Evolutionary conservation across 2,113 vertebrate genomes (phyloP), one percentile per base, ranked within the genome.

Genomic region (Orycteropus afer): DNA sequence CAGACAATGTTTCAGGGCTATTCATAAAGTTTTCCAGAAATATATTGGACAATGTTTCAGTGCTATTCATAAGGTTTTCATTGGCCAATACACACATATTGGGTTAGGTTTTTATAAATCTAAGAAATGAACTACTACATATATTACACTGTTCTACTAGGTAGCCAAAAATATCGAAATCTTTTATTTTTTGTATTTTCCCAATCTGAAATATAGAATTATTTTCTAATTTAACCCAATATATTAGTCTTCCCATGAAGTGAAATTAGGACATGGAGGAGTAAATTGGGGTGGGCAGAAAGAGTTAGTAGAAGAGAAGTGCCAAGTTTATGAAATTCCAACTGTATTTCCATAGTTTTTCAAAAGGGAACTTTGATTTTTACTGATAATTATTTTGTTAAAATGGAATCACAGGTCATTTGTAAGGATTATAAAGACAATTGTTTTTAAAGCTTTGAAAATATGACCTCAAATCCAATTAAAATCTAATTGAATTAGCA

Each of bases 401-500:
- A 67, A 78, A 9, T 63, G 61, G 27, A 63, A 81, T 67, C 15
- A 65, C 11, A 89, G 13, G n/a, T 42, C 37, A 76, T 86, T 95
- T 12, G 53, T 55, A 23, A 91, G 23, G 5, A 90, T 87, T 93
- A 89, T 12, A 82, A 91, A 89, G 37, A 63, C 37, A 90, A 90
- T 3, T 57, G n/a, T 67, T 7, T 86, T 65, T 87, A 84, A n/a
- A 89, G 6, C 27, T 96, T 85, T 69, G 78, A 85, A 94, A 82
- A 61, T 84, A 92, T 87, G 1, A 80, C 11, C n/a, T 61, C 13
- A 74, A 85, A 93, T 90, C 18, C 51, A 91, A 96, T 67, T 91
- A 89, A 94, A 93, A 87, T 84, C 78, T 92, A 96, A 86, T 76
- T 82, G 18, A 15, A 82, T 61, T 78, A 91, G 6, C 22, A 53